A percentile compares a stretch with the other conserved stretches of the same genome.
Conservation (phyloP, 2,797 vertebrate genomes). For the Microhierax caerulescens region DNA sequence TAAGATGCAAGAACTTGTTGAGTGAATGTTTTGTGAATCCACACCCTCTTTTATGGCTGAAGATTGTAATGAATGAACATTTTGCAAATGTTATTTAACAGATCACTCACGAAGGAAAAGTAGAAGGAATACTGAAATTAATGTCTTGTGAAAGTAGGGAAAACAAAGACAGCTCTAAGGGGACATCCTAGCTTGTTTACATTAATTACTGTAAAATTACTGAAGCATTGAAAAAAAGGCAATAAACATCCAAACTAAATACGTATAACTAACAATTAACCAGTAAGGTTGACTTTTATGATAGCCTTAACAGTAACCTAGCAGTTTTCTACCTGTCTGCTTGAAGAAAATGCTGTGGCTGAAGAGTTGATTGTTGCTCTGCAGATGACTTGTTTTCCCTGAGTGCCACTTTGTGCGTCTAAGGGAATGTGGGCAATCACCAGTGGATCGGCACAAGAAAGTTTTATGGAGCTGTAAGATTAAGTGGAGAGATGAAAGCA, state of each 20-base stretch:
- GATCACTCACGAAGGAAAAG: not conserved
- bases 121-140: conserved; percentile 40
- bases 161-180: conserved; percentile 22
- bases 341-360: conserved; percentile 4
- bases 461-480: not conserved
- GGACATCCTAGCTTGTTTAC: not conserved
- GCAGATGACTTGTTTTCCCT: not conserved
- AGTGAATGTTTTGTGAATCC: not conserved
- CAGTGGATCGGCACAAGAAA: not conserved
- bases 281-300: conserved; percentile 18
- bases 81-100: conserved; percentile 8
- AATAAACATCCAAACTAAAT: conserved; percentile 37
- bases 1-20: not conserved
- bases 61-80: not conserved
- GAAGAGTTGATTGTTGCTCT: not conserved
- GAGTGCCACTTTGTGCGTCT: not conserved
- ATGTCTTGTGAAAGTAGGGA: conserved; percentile 38
- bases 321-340: conserved; percentile 9
- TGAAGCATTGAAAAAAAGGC: conserved; percentile 28
- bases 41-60: not conserved
- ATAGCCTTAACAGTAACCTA: conserved; percentile 14
- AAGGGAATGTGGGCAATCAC: not conserved
- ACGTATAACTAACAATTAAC: conserved; percentile 31
- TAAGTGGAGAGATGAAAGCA: not conserved
- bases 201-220: conserved; percentile 44